Conservation (phyloP, 2,888 invertebrate species). For the Coenonympha glycerion region DNA sequence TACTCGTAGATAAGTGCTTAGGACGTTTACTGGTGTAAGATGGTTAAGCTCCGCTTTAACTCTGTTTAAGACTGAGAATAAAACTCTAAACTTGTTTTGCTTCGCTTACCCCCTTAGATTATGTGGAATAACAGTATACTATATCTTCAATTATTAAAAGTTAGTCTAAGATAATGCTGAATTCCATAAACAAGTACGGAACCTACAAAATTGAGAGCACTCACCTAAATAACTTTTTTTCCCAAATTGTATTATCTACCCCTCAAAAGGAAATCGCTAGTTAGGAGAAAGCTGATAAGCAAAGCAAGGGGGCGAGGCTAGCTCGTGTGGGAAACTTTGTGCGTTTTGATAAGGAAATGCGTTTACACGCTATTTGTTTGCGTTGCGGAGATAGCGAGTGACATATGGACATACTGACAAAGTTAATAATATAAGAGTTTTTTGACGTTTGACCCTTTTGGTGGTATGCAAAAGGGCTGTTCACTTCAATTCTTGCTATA, state of each 20-base stretch:
- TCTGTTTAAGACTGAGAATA: no score
- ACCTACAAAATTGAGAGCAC: not conserved
- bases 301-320: slow-evolving; percentile 1
- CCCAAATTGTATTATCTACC: slow-evolving; percentile 17
- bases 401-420: not conserved
- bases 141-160: no score
- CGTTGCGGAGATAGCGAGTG: not conserved
- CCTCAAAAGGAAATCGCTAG: slow-evolving; percentile 27
- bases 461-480: no score
- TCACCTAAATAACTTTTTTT: not conserved
- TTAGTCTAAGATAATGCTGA: not conserved
- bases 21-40: no score
- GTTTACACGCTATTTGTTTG: slow-evolving; percentile 5
- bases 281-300: slow-evolving; percentile 20
- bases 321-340: slow-evolving; percentile 2
- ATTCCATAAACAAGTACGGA: not conserved
- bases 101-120: no score
- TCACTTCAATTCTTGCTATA: no score
- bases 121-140: no score
- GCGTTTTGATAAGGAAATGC: slow-evolving; percentile 6
- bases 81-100: no score
- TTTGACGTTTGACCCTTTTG: no score
- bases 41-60: no score
- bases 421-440: no score
- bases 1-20: no score